Evolutionary conservation across 1,140 invertebrate genomes (phyloP), one percentile per base, ranked within the genome.

Genomic region (Semibalanus balanoides): DNA sequence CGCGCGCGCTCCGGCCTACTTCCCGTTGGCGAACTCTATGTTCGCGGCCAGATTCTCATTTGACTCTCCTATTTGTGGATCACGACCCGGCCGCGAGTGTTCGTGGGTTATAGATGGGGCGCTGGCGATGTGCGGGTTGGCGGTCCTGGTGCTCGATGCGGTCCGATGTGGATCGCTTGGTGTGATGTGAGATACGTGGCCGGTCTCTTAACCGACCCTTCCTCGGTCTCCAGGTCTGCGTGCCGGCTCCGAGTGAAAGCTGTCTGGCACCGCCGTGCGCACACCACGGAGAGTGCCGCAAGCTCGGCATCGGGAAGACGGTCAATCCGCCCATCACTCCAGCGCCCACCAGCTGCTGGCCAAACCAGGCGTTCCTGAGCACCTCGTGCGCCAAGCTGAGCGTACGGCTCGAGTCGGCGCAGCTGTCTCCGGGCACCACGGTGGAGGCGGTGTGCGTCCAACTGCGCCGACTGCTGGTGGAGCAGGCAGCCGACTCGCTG

Each of bases 271-370:
- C 90, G 5, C 88, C 90, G 0, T 95, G 94, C 83, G 85, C 87
- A 22, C 88, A 91, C 0, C 91, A 90, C 83, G 94, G 93, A 5
- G 91, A 94, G 82, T 96, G 94, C 81, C 86, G 91, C 30, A 88
- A 89, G 11, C 83, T 93, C 76, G 87, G 91, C 77, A 90, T 86
- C 51, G 89, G 90, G 1, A 87, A 89, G 29, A 86, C 92, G 78
- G 90, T 93, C 1, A 89, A 90, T 27, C 90, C 91, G 0, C 91
- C 91, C 0, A 87, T 88, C 0, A 82, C 92, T 17, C 90, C 91
- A 0, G 90, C 91, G 7, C 89, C 91, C 0, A 84, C 88, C 22
- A 87, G 88, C 27, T 96, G 93, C 81, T 90, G 91, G 89, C 93
- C 93, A 0, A 93, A 93, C 81, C 87, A 87, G 79, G 90, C 87